These are phyloP conservation scores for Plutella xylostella DNA, from an alignment of 2,888 invertebrate genomes.

Conservation along the genomic window DNA sequence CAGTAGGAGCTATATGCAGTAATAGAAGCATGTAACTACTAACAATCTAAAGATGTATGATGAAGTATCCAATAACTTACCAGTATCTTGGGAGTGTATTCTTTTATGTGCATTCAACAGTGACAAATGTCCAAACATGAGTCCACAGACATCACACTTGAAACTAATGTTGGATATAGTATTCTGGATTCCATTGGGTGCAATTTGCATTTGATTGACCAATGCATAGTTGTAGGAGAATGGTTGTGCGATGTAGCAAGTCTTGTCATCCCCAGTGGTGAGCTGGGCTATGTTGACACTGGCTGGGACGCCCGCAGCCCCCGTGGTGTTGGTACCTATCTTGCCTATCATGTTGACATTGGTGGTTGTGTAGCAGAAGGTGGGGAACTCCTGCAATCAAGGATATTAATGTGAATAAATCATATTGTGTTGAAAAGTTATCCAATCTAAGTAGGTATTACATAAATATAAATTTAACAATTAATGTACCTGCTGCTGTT, in stretches of 20 bases:
- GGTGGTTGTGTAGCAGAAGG: slow-evolving; percentile 76
- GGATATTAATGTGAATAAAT: too few species aligned
- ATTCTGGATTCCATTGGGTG: slow-evolving; percentile 75
- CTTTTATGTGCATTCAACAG: slow-evolving; percentile 89
- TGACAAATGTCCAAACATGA: slow-evolving; percentile 86
- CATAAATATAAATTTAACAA: background rate
- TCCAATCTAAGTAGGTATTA: background rate
- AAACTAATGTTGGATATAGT: slow-evolving; percentile 86
- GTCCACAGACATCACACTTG: slow-evolving; percentile 89
- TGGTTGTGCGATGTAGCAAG: slow-evolving; percentile 81
- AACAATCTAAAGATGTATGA: background rate
- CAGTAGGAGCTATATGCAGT: too few species aligned
- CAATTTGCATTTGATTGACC: slow-evolving; percentile 87
- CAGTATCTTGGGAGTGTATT: slow-evolving; percentile 76
- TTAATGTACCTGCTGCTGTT: slow-evolving; percentile 30
- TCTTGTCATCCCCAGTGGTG: slow-evolving; percentile 73
- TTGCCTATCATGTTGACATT: slow-evolving; percentile 78
- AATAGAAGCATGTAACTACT: too few species aligned
- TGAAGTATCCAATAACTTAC: slow-evolving; percentile 28
- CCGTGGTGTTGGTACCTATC: slow-evolving; percentile 55
- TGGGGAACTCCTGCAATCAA: slow-evolving; percentile 71
- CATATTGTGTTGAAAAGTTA: too few species aligned
- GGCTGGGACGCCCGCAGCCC: slow-evolving; percentile 47
- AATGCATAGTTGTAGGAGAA: slow-evolving; percentile 86
- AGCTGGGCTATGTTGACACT: slow-evolving; percentile 79